Evolutionary conservation across 2,797 vertebrate species (phyloP), one percentile per base, ranked within the genome.

Genomic region (Hypotaenidia philippensis): DNA sequence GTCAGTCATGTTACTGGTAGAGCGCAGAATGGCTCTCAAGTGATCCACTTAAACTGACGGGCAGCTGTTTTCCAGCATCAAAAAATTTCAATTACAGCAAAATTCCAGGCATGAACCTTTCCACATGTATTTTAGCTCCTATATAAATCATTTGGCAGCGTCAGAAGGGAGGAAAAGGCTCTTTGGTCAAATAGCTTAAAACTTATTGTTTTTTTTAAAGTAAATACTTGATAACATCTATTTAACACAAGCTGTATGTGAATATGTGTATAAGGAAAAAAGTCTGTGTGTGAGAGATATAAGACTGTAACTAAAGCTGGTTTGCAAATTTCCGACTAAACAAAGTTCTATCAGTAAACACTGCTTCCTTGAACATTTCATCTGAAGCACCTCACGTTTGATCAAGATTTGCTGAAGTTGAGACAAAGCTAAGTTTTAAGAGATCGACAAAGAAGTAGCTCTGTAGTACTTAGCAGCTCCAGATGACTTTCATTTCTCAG

Each of bases 151-250:
- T 91, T 79, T 94, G 96, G 93, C 96, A 97, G 64, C 60, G 70
- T 79, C 44, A 87, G 70, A 91, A n/a, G 23, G 34, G 80, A 97
- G 70, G 94, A 93, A 96, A 96, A 95, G 91, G 36, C 77, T 90
- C 80, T 71, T 63, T 38, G 83, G 82, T 93, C 79, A 79, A 94
- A 86, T 65, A 88, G 84, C 91, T 95, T 93, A 83, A 94, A 96
- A 95, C 55, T 69, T 85, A 93, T 94, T 96, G 82, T 18, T 57
- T 89, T 92, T 41, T 96, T 96, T 70, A 5, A 53, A 96, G 75
- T 94, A 92, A 96, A 91, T 94, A 93, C 75, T 90, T 96, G 96
- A 96, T 96, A 94, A 93, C 91, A 91, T 93, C 95, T 96, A 84
- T 94, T 91, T 95, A 94, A 74, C 63, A 86, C 83, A 84, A 91